Conservation (phyloP, 2,888 invertebrate species). For the Drosophila demipolita region DNA sequence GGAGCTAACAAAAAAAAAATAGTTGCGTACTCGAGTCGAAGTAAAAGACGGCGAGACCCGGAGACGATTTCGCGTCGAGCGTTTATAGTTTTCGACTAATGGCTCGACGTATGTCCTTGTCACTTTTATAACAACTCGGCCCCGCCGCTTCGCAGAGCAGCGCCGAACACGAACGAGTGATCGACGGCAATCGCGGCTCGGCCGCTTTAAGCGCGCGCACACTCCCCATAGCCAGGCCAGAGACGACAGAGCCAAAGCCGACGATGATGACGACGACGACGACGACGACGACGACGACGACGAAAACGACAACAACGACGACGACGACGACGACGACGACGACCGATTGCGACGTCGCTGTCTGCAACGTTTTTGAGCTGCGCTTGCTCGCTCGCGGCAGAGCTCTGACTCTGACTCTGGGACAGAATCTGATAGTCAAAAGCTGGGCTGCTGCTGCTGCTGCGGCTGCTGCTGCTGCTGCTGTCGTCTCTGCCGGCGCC, state of each 20-base stretch:
- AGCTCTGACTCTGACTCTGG: conserved; percentile 40
- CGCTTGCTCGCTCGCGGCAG: conserved; percentile 34
- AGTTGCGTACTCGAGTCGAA: conserved; percentile 63
- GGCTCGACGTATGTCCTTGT: conserved; percentile 85
- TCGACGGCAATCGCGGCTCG: conserved; percentile 70
- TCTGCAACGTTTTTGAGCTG: conserved; percentile 50
- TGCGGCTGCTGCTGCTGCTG: conserved; percentile 4
- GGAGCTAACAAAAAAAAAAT: conserved; percentile 37
- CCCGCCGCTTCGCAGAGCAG: conserved; percentile 75
- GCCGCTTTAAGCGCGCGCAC: conserved; percentile 77
- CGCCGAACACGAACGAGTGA: conserved; percentile 74
- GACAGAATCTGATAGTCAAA: conserved; percentile 62
- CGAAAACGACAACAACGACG: conserved; percentile 7
- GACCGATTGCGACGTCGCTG: conserved; percentile 46
- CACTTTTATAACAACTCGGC: conserved; percentile 85
- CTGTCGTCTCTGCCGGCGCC: conserved; percentile 33
- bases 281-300: conserved; percentile 9
- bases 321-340: conserved; percentile 30
- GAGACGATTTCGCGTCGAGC: conserved; percentile 84
- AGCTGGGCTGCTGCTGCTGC: conserved; percentile 36
- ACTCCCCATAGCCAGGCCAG: conserved; percentile 50
- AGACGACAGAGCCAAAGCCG: conserved; percentile 17
- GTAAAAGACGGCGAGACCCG: conserved; percentile 64
- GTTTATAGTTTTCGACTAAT: conserved; percentile 85
- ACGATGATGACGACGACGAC: conserved; percentile 15